Base-by-base conservation (phyloP, 2,888 invertebrate genomes). In the Papilio elwesi region DNA sequence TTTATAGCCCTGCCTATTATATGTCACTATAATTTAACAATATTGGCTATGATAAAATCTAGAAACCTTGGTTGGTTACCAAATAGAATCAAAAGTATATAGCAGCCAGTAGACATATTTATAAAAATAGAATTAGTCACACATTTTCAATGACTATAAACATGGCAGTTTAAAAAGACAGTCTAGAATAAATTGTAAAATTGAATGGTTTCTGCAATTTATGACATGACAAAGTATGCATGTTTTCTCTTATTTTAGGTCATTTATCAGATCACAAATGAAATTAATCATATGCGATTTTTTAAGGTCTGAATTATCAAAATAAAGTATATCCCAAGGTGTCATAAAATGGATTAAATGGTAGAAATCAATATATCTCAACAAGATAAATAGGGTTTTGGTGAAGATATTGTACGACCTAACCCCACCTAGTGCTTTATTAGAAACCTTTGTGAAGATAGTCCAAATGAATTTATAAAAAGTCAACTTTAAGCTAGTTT, bases 381-480 rank as follows among this genome's bases (percentile, higher is more conserved):
- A 9, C 12, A 15, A 70, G 48, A 69, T 59, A 48, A 59, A 62
- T 47, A 69, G 51, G 63, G 11, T 59, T 64, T 70, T 51, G 52
- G 62, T 51, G 15, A 75, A 78, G 78, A 77, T 76, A 74, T 82
- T 81, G 80, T 79, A 82, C 78, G 81, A 84, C 85, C 86, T 92
- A 92, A 93, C 92, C 92, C 92, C 89, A 92, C 90, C 89, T 90
- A 86, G 77, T 79, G 83, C 80, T 76, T 79, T 79, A 73, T 78
- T 78, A 77, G 80, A 86, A 86, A 84, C 81, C 80, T 83, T 76
- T 72, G 69, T 67, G 70, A 49, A 47, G 26, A 69, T 66, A 62
- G 53, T 71, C 63, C 74, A 77, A 36, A 74, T 76, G 71, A 76
- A 72, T 75, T 71, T 70, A 74, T 71, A 65, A 59, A 53, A 49